A percentile compares a stretch with the other conserved stretches of the same genome.
Evolutionary conservation across 2,797 vertebrate species (phyloP).

Genomic region (Paguma larvata): DNA sequence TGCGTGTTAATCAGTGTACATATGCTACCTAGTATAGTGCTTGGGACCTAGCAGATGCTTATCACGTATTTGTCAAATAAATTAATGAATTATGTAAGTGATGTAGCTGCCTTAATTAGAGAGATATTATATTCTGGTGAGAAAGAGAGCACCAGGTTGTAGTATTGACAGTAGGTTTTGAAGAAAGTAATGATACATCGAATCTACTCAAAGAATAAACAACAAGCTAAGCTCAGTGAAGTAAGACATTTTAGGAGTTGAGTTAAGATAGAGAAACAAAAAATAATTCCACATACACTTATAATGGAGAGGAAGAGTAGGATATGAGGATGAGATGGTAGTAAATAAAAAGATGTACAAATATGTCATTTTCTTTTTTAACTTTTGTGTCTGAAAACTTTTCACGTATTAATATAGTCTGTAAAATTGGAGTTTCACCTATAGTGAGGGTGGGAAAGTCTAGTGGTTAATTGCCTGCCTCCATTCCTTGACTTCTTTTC

Average conservation of each 20-base stretch:
- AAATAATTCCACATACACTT: neutral
- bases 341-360: neutral
- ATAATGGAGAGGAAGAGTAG: neutral
- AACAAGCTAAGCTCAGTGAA: neutral
- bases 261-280: neutral
- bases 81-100: neutral
- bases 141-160: neutral
- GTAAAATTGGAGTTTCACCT: neutral
- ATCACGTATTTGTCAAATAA: neutral
- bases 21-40: neutral
- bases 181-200: neutral
- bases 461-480: neutral
- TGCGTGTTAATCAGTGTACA: neutral
- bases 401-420: neutral
- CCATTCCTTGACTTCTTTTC: neutral
- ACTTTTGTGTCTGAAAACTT: neutral
- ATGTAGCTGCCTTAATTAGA: neutral
- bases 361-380: neutral
- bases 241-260: neutral
- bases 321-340: neutral
- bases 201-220: neutral
- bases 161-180: neutral
- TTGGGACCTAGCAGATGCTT: neutral
- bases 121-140: neutral
- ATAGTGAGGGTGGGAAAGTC: neutral